Percentiles rank a stretch among this genome's conserved stretches.
Conservation (phyloP, 2,797 vertebrate species). For the Pygocentrus nattereri region DNA sequence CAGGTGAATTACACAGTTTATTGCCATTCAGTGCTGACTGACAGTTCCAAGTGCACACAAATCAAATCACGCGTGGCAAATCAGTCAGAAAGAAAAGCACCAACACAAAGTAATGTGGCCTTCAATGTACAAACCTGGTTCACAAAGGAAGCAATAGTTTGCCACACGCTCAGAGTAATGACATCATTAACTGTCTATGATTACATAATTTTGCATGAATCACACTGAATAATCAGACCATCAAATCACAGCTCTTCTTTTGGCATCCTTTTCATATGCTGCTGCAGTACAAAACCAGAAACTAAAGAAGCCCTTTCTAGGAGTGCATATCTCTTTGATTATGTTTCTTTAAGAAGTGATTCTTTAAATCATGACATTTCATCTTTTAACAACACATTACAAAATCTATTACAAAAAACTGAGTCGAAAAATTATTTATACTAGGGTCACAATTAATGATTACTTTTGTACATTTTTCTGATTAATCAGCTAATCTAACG, state of each 20-base stretch:
- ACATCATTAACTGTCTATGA: background rate
- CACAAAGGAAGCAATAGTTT: background rate
- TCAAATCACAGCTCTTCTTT: background rate
- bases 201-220: too few relatives aligned
- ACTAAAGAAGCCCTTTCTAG: background rate
- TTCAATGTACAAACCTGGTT: background rate
- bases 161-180: background rate
- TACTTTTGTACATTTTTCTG: too few relatives aligned
- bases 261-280: background rate
- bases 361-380: too few relatives aligned
- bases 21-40: constrained; percentile 21
- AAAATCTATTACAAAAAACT: too few relatives aligned
- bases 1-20: constrained; percentile 19
- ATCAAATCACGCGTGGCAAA: constrained; percentile 10
- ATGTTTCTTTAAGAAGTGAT: too few relatives aligned
- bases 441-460: too few relatives aligned
- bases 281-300: background rate
- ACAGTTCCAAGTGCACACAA: constrained; percentile 15
- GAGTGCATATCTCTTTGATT: too few relatives aligned
- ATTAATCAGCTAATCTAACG: too few relatives aligned
- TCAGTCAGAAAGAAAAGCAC: background rate
- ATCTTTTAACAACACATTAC: too few relatives aligned
- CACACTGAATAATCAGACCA: background rate
- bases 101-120: background rate
- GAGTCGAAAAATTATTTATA: too few relatives aligned